phyloP scores from a whole-genome alignment of 2,888 invertebrate genomes.

The Nezara viridula region DNA sequence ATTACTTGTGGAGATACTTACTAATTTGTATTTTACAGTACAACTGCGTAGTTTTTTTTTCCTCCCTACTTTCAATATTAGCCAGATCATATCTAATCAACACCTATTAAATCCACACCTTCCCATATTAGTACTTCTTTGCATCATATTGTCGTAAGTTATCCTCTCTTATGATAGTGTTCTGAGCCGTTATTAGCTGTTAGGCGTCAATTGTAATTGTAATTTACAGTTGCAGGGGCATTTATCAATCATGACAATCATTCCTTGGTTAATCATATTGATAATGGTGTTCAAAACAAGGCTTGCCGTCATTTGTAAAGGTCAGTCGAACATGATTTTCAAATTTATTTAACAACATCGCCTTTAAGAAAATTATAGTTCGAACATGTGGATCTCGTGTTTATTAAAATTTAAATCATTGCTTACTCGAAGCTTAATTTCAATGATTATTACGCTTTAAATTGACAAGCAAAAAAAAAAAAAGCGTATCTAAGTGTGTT shows the following conservation, averaged over 20 bases:
- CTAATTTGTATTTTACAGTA: background rate
- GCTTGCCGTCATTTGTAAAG: background rate
- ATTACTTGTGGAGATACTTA: background rate
- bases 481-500: no score
- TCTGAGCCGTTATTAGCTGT: background rate
- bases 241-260: background rate
- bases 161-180: background rate
- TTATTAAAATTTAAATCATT: no score
- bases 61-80: background rate
- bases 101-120: background rate
- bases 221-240: background rate
- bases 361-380: no score
- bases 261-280: background rate
- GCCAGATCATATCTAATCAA: background rate
- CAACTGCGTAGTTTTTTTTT: background rate
- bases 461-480: no score
- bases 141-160: background rate
- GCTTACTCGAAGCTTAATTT: no score
- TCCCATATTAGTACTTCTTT: background rate
- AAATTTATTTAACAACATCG: no score
- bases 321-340: background rate
- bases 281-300: background rate
- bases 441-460: no score
- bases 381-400: no score
- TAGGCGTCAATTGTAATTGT: background rate